phyloP scores from a whole-genome alignment of 2,888 invertebrate species.

The Sphaerophoria taeniata region DNA sequence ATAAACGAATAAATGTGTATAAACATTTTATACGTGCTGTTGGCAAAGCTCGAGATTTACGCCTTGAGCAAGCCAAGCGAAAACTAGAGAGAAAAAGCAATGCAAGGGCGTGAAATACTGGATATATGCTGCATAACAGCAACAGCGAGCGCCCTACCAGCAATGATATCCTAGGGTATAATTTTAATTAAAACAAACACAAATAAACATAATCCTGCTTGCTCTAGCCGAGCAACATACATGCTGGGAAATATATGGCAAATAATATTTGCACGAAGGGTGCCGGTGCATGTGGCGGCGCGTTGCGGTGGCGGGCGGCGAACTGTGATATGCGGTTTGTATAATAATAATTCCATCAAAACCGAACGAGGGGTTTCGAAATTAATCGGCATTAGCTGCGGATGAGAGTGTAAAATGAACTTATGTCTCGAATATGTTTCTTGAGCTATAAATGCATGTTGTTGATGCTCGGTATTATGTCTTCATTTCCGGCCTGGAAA shows the following conservation, averaged over 20 bases:
- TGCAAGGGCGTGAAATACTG: constrained; percentile 35
- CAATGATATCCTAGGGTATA: constrained; percentile 42
- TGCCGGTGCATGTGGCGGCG: neutral
- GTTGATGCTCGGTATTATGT: neutral
- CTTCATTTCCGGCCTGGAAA: constrained; percentile 13
- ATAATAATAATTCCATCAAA: constrained; percentile 58
- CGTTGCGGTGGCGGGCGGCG: neutral
- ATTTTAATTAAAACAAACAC: constrained; percentile 72
- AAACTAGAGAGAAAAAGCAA: constrained; percentile 3
- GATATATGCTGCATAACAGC: constrained; percentile 7
- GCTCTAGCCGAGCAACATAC: constrained; percentile 7
- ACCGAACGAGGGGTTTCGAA: constrained; percentile 39
- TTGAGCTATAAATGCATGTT: neutral
- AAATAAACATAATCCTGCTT: constrained; percentile 47
- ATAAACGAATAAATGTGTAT: neutral
- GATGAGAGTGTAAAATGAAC: constrained; percentile 64
- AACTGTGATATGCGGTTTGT: neutral
- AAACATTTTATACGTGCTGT: constrained; percentile 30
- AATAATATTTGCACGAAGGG: neutral
- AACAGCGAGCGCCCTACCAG: constrained; percentile 21
- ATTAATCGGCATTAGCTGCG: constrained; percentile 70
- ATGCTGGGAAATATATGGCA: neutral
- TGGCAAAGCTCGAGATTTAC: constrained; percentile 59
- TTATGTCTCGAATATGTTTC: constrained; percentile 24
- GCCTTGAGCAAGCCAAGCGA: constrained; percentile 30